Percentiles rank a stretch among this genome's conserved stretches.
Evolutionary conservation across 2,797 vertebrate genomes (phyloP).

Genomic region (Girardinus metallicus): DNA sequence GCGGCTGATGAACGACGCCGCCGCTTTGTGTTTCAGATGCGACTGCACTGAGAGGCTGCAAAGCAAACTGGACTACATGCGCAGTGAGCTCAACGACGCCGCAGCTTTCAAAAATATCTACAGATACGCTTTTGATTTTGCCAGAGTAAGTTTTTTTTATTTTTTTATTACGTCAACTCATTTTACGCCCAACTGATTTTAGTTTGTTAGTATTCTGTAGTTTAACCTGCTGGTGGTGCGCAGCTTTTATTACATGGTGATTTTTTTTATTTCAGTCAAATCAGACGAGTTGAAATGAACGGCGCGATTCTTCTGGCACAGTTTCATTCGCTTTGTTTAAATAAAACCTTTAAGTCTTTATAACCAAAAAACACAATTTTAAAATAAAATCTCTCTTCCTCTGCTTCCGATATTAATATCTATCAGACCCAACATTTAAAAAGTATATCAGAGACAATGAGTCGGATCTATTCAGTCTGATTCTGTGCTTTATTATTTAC

Average conservation of each 20-base stretch:
- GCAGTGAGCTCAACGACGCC: slow-evolving; percentile 90
- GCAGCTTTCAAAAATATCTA: slow-evolving; percentile 94
- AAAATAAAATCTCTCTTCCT: background rate
- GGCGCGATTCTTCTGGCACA: too few relatives aligned
- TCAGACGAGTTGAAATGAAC: background rate
- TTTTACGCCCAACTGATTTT: background rate
- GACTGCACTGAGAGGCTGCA: slow-evolving; percentile 94
- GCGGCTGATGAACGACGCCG: background rate
- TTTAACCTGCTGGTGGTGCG: background rate
- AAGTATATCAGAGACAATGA: too few relatives aligned
- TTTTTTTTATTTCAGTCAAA: background rate
- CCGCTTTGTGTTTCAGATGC: slow-evolving; percentile 78
- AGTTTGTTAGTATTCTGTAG: background rate
- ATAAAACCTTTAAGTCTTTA: background rate
- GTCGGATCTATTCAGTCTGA: too few relatives aligned
- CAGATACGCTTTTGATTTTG: slow-evolving; percentile 98
- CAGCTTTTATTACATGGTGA: background rate
- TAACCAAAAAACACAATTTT: background rate
- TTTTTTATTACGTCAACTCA: background rate
- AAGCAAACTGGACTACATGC: slow-evolving; percentile 92
- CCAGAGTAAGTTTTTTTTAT: slow-evolving; percentile 85
- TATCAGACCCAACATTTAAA: too few relatives aligned
- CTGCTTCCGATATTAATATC: background rate
- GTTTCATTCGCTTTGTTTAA: background rate
- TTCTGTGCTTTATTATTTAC: too few relatives aligned